A percentile compares a stretch with the other conserved stretches of the same genome.
Evolutionary conservation across 2,113 vertebrate genomes (phyloP).

Genomic region (Stegostoma tigrinum): DNA sequence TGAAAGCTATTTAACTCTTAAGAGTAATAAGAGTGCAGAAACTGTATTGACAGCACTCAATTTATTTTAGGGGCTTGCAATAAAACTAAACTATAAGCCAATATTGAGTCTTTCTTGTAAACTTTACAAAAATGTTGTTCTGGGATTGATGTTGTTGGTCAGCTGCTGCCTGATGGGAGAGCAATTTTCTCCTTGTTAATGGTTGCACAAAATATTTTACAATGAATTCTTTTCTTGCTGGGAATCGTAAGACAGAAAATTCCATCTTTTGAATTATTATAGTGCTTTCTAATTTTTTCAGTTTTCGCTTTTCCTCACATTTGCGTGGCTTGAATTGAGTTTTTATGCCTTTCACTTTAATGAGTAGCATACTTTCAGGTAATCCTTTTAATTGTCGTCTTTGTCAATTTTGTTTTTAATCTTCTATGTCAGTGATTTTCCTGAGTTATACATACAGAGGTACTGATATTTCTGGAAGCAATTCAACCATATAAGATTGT

Average conservation of each 20-base stretch:
- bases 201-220: neutral
- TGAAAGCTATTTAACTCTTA: neutral
- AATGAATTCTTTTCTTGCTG: neutral
- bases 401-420: neutral
- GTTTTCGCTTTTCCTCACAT: neutral
- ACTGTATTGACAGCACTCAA: neutral
- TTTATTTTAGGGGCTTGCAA: neutral
- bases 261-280: neutral
- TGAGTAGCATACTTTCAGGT: neutral
- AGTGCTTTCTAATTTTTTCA: neutral
- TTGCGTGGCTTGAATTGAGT: neutral
- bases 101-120: neutral
- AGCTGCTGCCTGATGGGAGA: neutral
- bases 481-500: neutral
- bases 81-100: neutral
- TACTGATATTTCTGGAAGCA: neutral
- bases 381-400: neutral
- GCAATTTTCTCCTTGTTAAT: neutral
- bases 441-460: neutral
- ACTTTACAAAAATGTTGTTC: neutral
- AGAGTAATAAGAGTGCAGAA: neutral
- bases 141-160: neutral
- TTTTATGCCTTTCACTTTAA: neutral
- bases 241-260: neutral
- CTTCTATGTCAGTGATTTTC: neutral